Evolutionary conservation across 2,113 vertebrate genomes (phyloP), one percentile per base, ranked within the genome.

Genomic region (Albula glossodonta): DNA sequence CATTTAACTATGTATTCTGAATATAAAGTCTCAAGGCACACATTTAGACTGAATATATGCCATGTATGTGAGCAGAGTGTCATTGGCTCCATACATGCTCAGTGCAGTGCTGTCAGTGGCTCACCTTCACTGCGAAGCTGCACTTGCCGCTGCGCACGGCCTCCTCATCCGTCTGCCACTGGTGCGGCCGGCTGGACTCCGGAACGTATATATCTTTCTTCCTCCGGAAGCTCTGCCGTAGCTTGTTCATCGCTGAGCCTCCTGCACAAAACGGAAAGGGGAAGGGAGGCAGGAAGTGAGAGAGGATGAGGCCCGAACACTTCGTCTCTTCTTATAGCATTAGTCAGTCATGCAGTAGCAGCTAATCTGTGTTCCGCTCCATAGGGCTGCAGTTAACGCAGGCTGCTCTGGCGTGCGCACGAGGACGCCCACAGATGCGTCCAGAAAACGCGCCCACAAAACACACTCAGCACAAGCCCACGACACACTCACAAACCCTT

Each of bases 151-250:
- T 97, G 89, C 98, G 97, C 88, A 99, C 98, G 0, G 98, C 97
- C 95, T 99, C 98, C 94, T 99, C 98, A 81, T 99, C 98, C 0
- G 98, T 99, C 93, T 99, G 98, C 98, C 98, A 99, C 90, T 99
- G 98, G 92, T 99, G 98, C 74, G 98, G 98, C 89, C 98, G 96
- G 90, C 98, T 99, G 57, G 98, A 98, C 94, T 99, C 98, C 2
- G 98, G 98, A 87, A 99, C 97, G 84, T 99, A 99, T 88, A 98
- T 94, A 93, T 99, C 98, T 97, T 99, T 99, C 97, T 99, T 99
- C 94, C 98, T 96, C 87, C 98, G 97, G 93, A 99, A 99, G 93
- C 98, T 99, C 90, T 99, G 98, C 91, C 98, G 97, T 95, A 99
- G 95, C 95, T 99, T 99, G 93, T 99, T 99, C 98, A 99, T 99